phyloP scores from a whole-genome alignment of 2,888 invertebrate species.

The Camptogramma bilineatum region DNA sequence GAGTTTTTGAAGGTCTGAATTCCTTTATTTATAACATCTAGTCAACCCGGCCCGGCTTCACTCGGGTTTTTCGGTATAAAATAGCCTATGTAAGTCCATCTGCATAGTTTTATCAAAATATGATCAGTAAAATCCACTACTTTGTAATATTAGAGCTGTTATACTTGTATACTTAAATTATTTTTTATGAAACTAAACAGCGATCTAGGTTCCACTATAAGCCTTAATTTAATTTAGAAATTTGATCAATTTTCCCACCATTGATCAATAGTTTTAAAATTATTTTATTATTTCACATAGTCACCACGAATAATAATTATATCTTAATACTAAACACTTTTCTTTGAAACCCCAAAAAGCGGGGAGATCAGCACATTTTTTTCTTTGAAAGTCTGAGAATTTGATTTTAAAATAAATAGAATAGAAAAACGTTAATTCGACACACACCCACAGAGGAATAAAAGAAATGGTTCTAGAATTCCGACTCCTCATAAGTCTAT shows the following conservation, averaged over 20 bases:
- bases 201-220: conserved; percentile 22
- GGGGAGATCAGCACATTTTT: too few relatives aligned
- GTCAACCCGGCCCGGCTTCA: conserved; percentile 28
- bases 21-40: conserved; percentile 21
- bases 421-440: too few relatives aligned
- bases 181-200: conserved; percentile 9
- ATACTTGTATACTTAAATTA: conserved; percentile 4
- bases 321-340: not conserved
- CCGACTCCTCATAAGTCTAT: too few relatives aligned
- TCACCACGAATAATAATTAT: not conserved
- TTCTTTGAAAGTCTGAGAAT: too few relatives aligned
- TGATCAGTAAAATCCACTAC: conserved; percentile 13
- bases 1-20: conserved; percentile 21
- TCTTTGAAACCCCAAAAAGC: not conserved
- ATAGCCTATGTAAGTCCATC: conserved; percentile 26
- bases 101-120: conserved; percentile 20
- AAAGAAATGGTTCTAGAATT: too few relatives aligned
- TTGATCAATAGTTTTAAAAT: not conserved
- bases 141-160: conserved; percentile 2
- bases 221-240: conserved; percentile 34
- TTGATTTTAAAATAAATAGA: too few relatives aligned
- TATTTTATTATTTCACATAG: conserved; percentile 1
- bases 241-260: conserved; percentile 6
- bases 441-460: too few relatives aligned
- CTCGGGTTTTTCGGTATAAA: conserved; percentile 32